Evolutionary conservation across 1,140 invertebrate genomes (phyloP).

Genomic region (Leptoteleia sp.): DNA sequence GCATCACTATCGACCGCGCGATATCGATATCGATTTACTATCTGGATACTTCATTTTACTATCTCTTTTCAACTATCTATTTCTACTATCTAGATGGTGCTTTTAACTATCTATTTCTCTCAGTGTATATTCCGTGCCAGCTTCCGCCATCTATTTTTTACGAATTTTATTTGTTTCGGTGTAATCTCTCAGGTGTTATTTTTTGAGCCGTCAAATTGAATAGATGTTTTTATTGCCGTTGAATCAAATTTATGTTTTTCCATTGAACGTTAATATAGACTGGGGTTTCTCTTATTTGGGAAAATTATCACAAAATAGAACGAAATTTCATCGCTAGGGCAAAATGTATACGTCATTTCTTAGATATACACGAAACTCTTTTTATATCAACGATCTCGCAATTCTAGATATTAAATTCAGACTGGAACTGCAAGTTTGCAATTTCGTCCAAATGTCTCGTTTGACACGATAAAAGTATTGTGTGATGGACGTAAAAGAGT

Average conservation of each 20-base stretch:
- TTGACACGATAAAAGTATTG: slow-evolving; percentile 25
- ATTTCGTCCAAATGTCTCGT: slow-evolving; percentile 17
- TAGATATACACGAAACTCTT: slow-evolving; percentile 23
- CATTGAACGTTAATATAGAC: background rate
- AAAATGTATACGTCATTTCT: slow-evolving; percentile 38
- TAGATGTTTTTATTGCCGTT: slow-evolving; percentile 1
- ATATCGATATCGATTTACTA: too few species aligned
- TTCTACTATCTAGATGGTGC: too few species aligned
- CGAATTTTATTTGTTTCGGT: too few species aligned
- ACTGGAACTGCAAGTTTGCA: slow-evolving; percentile 34
- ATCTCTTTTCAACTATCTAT: too few species aligned
- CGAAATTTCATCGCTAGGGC: slow-evolving; percentile 20
- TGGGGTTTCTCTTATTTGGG: background rate
- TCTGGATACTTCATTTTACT: too few species aligned
- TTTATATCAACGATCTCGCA: slow-evolving; percentile 25
- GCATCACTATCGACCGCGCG: too few species aligned
- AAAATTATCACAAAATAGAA: slow-evolving; percentile 24
- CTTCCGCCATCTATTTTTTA: too few species aligned
- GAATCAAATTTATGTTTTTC: slow-evolving; percentile 8
- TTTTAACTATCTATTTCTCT: too few species aligned
- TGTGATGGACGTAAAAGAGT: slow-evolving; percentile 25
- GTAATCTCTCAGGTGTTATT: too few species aligned
- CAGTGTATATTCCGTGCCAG: too few species aligned
- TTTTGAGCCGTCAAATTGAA: background rate
- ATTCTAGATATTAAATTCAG: slow-evolving; percentile 46